Base-by-base conservation (phyloP, 2,888 invertebrate genomes). In the Lepidochrysops patricia region DNA sequence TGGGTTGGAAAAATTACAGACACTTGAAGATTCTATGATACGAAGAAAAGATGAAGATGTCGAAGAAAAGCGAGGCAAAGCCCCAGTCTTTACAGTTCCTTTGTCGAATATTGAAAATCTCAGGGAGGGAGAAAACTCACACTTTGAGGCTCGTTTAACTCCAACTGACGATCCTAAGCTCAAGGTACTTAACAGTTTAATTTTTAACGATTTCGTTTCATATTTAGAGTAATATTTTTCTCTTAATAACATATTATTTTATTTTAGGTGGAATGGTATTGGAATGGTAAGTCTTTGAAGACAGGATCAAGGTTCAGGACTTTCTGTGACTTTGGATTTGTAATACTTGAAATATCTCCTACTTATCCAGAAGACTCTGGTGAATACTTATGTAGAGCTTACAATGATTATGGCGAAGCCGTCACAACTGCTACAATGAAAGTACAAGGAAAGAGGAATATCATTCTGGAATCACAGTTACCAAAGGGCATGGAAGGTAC, bases 241-340 rank as follows among this genome's bases (percentile, higher is more conserved):
- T n/a, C n/a, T n/a, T n/a, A n/a, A n/a, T n/a, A n/a, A n/a, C n/a
- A n/a, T n/a, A n/a, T n/a, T n/a, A n/a, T n/a, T n/a, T n/a, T 61
- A 66, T 78, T 76, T 64, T 67, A 92, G 92, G 94, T 97, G 65
- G 97, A 97, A 89, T 97, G 97, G 97, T 97, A 94, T 90, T 96
- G 96, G 95, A 97, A 97, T 77, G 96, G 97, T 63, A 96, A 96
- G 82, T 94, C 96, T 57, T 85, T 96, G 61, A 94, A 93, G 82
- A 94, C 96, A 52, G 97, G 98, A 61, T 96, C 97, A 7, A 92
- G 98, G 69, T 97, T 98, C 91, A 95, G 98, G 67, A 98, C 98
- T 29, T 97, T 98, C 93, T 96, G 97, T 76, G 98, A 99, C 87
- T 98, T 99, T 82, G 98, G 99, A 61, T 98, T 98, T 77, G 98